Percentiles rank a stretch among this genome's conserved stretches.
phyloP scores from a whole-genome alignment of 2,888 invertebrate genomes.

The Drosophila demipolita region DNA sequence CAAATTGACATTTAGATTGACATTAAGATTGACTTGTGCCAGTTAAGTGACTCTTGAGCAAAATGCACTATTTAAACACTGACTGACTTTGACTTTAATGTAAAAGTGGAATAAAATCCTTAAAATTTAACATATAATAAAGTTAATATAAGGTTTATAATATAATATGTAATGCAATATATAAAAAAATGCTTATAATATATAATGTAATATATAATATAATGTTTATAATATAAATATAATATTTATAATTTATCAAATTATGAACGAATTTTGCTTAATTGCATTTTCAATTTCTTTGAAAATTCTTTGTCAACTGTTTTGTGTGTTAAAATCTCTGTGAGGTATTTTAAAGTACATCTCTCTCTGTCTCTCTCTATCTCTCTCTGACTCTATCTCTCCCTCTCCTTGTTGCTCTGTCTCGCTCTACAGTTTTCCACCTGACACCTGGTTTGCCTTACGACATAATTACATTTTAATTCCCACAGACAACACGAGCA shows the following conservation, averaged over 20 bases:
- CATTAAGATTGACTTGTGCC: not conserved
- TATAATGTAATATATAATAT: too few species aligned
- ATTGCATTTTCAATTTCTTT: not conserved
- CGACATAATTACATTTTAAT: conserved; percentile 78
- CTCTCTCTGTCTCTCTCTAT: not conserved
- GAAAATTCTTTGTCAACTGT: not conserved
- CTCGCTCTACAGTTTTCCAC: conserved; percentile 11
- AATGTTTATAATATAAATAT: not conserved
- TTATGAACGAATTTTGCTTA: not conserved
- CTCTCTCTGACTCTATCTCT: not conserved
- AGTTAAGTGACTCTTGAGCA: conserved; percentile 5
- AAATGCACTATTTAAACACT: not conserved
- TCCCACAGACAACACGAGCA: conserved; percentile 59
- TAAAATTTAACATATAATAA: not conserved
- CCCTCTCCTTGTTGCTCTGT: not conserved
- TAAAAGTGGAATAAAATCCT: not conserved
- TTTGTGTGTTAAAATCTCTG: not conserved
- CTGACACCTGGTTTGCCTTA: conserved; percentile 48
- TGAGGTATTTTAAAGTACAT: conserved; percentile 33
- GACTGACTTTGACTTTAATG: not conserved
- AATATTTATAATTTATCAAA: not conserved
- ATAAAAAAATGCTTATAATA: too few species aligned
- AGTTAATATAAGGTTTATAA: not conserved
- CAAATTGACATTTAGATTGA: conserved; percentile 41
- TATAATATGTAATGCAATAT: not conserved